A percentile compares a stretch with the other conserved stretches of the same genome.
These are phyloP conservation scores for Drosophila cardini DNA, from an alignment of 1,140 invertebrate genomes.

Conservation along the genomic window DNA sequence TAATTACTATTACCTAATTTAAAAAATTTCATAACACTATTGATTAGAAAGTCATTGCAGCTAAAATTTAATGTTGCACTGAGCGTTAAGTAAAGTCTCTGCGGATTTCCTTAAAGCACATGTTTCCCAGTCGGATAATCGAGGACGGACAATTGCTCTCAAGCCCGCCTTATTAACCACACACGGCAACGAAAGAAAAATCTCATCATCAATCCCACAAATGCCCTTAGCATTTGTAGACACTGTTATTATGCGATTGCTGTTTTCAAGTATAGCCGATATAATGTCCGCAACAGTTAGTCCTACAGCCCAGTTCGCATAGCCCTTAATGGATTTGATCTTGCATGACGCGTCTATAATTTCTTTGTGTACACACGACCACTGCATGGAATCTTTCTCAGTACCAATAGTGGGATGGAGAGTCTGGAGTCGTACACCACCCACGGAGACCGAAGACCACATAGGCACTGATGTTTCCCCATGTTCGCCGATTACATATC, in stretches of 20 bases:
- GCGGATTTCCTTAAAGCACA: conserved; percentile 85
- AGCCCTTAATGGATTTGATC: conserved; percentile 91
- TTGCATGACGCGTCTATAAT: conserved; percentile 92
- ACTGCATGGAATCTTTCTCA: conserved; percentile 90
- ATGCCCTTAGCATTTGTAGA: conserved; percentile 91
- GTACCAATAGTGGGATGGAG: conserved; percentile 90
- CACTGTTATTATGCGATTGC: conserved; percentile 90
- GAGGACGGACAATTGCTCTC: conserved; percentile 89
- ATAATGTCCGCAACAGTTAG: conserved; percentile 90
- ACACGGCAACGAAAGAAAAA: conserved; percentile 93
- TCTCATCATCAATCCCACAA: conserved; percentile 90
- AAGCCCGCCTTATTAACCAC: conserved; percentile 91
- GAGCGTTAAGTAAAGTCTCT: conserved; percentile 1
- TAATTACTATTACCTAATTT: not conserved
- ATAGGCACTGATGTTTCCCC: conserved; percentile 91
- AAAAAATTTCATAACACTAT: not conserved
- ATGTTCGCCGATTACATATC: conserved; percentile 94
- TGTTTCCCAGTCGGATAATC: conserved; percentile 88
- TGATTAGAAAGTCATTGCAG: conserved; percentile 3
- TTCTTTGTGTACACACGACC: conserved; percentile 89
- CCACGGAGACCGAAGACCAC: conserved; percentile 90
- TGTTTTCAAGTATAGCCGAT: conserved; percentile 90
- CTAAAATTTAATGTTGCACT: conserved; percentile 22
- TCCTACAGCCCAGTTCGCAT: conserved; percentile 95
- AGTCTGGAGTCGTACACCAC: conserved; percentile 86